Conservation (phyloP, 92 coral and sea anemone species). For the Palythoa grandis region DNA sequence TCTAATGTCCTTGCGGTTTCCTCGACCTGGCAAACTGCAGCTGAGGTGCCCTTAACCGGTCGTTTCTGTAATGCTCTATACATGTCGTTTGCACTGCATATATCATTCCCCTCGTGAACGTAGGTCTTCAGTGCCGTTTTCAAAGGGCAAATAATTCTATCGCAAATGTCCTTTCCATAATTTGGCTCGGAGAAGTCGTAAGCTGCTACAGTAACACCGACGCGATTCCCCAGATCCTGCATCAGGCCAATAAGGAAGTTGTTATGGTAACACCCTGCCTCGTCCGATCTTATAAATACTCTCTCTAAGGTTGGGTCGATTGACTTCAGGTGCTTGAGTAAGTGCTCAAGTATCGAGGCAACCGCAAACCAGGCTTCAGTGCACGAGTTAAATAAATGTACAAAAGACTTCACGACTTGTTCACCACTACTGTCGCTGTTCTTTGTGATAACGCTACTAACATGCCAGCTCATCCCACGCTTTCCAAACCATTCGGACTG, state of each 20-base stretch:
- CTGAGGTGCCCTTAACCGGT: constrained; percentile 43
- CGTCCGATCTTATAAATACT: constrained; percentile 54
- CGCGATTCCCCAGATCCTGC: constrained; percentile 52
- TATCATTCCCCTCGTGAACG: constrained; percentile 63
- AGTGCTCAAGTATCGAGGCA: constrained; percentile 31
- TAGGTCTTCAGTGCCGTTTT: constrained; percentile 26
- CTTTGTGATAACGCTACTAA: constrained; percentile 59
- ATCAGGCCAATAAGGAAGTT: too few relatives aligned
- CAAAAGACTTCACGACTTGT: constrained; percentile 19
- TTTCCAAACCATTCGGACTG: constrained; percentile 74
- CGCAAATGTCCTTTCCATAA: constrained; percentile 54
- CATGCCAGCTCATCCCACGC: constrained; percentile 77
- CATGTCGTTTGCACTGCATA: constrained; percentile 59
- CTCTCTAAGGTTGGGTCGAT: constrained; percentile 15
- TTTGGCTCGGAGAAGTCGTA: constrained; percentile 65
- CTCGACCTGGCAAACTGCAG: constrained; percentile 44
- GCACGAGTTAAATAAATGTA: constrained; percentile 34
- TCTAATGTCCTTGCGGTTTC: constrained; percentile 22
- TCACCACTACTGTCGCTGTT: not conserved
- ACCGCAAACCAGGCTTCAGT: constrained; percentile 41
- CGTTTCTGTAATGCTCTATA: constrained; percentile 47
- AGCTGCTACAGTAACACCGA: constrained; percentile 19
- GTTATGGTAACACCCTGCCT: constrained; percentile 69
- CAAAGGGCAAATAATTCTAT: constrained; percentile 57
- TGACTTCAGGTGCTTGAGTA: constrained; percentile 20